Evolutionary conservation across 2,113 vertebrate genomes (phyloP), one percentile per base, ranked within the genome.

Genomic region (Brienomyrus brachyistius): DNA sequence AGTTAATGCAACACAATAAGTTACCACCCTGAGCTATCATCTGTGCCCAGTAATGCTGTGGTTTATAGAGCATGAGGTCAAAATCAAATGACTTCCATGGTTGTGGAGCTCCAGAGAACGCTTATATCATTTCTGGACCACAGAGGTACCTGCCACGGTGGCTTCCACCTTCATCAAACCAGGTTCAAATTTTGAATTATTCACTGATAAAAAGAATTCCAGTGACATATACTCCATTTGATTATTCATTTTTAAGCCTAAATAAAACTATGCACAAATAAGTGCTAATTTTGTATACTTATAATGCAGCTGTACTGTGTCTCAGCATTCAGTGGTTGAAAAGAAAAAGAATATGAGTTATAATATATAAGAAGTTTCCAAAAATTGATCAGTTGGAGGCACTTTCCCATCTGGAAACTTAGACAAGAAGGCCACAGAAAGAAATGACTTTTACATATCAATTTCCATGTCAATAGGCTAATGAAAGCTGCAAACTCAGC

Each of bases 1-100:
- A 45, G 45, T 84, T 84, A 84, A 84, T 84, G 82, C 82, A 48
- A 11, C 45, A 48, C 80, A 84, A 84, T 84, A 84, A 45, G 43
- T 19, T 48, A 84, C 43, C 82, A 84, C 45, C 82, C 43, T 84
- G 40, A 84, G 82, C 82, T 11, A 84, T 80, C 74, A 80, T 84
- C 82, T 84, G 82, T 48, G 45, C 7, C 19, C 17, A 47, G 10
- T 47, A 43, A 84, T 47, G 21, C 82, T 45, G 82, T 48, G 45
- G 43, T 84, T 84, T 84, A 84, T 47, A 45, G 45, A 23, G 21
- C 40, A 45, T 21, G 40, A 84, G 82, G 82, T 84, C 82, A 84
- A n/a, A 84, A 48, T 43, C 40, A 43, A 48, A 43, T 48, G 45
- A 23, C 80, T 84, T 23, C 43, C 40, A 45, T 84, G 45, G 23